Percentiles rank a stretch among this genome's conserved stretches.
These are phyloP conservation scores for Umimayanthus kanabou DNA, from an alignment of 92 coral and sea anemone species.

Conservation along the genomic window DNA sequence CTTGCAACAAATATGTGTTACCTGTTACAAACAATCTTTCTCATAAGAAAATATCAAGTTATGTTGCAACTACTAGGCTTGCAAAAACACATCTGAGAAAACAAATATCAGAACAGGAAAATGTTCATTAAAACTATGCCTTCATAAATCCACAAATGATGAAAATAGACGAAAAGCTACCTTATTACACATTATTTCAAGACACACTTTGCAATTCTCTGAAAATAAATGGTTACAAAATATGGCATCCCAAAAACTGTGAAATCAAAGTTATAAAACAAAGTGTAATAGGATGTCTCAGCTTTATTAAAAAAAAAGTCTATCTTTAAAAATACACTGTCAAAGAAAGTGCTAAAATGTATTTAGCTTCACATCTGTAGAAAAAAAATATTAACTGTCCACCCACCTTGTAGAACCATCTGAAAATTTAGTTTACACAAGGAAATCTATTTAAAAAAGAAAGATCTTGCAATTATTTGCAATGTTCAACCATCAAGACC, in stretches of 20 bases:
- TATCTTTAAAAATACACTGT: too few relatives aligned
- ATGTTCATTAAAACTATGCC: not conserved
- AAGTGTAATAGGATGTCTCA: not conserved
- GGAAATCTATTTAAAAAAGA: constrained; percentile 33
- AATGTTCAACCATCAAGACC: not conserved
- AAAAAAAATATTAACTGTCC: constrained; percentile 1
- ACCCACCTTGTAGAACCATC: constrained; percentile 42
- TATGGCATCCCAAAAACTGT: too few relatives aligned
- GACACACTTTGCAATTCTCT: too few relatives aligned
- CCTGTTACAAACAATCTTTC: constrained; percentile 1
- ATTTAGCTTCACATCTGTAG: not conserved
- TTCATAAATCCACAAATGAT: not conserved
- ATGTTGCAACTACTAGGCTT: not conserved
- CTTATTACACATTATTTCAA: too few relatives aligned
- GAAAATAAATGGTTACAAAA: too few relatives aligned
- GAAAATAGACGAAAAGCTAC: too few relatives aligned
- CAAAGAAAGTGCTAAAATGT: not conserved
- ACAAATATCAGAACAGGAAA: not conserved
- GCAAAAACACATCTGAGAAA: not conserved
- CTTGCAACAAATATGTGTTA: not conserved
- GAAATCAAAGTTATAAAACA: too few relatives aligned
- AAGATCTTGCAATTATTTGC: constrained; percentile 1
- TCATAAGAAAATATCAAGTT: not conserved
- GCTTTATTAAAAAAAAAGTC: not conserved
- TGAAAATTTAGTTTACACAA: constrained; percentile 41